Evolutionary conservation across 2,113 vertebrate species (phyloP), one percentile per base, ranked within the genome.

Genomic region (Hiodon tergisus): DNA sequence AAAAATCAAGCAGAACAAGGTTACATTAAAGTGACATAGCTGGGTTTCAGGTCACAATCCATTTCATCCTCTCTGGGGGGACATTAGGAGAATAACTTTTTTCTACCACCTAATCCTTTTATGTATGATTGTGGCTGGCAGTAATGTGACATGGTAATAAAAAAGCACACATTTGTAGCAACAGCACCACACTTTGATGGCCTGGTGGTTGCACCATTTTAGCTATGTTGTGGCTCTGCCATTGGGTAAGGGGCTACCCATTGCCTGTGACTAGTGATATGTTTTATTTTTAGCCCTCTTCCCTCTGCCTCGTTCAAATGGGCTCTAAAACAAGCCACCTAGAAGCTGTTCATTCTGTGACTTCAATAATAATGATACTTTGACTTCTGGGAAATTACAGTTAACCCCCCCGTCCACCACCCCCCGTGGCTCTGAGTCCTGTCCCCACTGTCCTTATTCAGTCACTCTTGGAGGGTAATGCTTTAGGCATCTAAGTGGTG

Each of bases 251-350:
- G 48, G 14, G 8, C 51, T 51, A 16, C 46, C 57, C 7, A 17
- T 17, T n/a, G 11, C 57, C 47, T 52, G 71, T 58, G 13, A 57
- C 59, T 50, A 9, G 48, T 72, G 57, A 60, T 14, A 71, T 55
- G 57, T 31, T 72, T 59, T 73, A 73, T 73, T 73, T 73, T 73
- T 73, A 73, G 71, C 50, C 10, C 71, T 51, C 57, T 3, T 47
- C 9, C 31, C 71, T 17, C 51, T 10, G 71, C 59, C 71, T 57
- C 47, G n/a, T 58, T 63, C 59, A 73, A 73, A 63, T 58, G 17
- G 57, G 71, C 71, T 52, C 47, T 16, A 62, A 61, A 16, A 61
- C 57, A 50, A 50, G 9, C 59, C 48, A n/a, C 6, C 52, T 17
- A 73, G 47, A 51, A 31, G 59, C 71, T 51, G 47, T 46, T 62